Evolutionary conservation across 2,797 vertebrate species (phyloP).

Genomic region (Geotrypetes seraphini): DNA sequence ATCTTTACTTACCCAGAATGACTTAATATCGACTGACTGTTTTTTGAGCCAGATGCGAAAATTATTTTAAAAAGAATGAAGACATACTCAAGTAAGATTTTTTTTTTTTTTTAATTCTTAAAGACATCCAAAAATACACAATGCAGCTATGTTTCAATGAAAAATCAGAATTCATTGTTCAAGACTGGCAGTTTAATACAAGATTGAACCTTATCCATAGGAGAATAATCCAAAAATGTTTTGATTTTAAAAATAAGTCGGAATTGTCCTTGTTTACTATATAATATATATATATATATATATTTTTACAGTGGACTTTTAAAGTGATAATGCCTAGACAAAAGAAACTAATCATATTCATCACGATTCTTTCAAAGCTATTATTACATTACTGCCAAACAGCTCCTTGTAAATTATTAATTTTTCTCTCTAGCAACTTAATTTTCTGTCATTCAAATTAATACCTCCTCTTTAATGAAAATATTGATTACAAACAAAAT

Average conservation of each 20-base stretch:
- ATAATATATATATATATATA: constrained; percentile 51
- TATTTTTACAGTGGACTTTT: constrained; percentile 44
- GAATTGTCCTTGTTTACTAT: constrained; percentile 58
- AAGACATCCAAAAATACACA: constrained; percentile 35
- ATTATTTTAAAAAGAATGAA: constrained; percentile 58
- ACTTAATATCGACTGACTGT: constrained; percentile 1
- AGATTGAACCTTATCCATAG: constrained; percentile 45
- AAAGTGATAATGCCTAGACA: constrained; percentile 49
- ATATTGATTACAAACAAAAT: constrained; percentile 38
- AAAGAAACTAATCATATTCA: constrained; percentile 51
- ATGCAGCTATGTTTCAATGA: constrained; percentile 45
- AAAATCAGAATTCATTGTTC: constrained; percentile 24
- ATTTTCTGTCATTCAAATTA: constrained; percentile 81
- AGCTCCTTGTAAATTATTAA: constrained; percentile 82
- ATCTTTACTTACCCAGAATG: constrained; percentile 1
- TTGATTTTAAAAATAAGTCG: constrained; percentile 52
- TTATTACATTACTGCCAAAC: constrained; percentile 82
- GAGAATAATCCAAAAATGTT: constrained; percentile 56
- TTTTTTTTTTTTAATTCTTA: constrained; percentile 70
- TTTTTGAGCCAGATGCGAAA: constrained; percentile 40
- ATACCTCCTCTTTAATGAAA: constrained; percentile 69
- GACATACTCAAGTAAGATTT: constrained; percentile 84
- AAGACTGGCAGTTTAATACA: constrained; percentile 50
- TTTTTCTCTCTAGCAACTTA: constrained; percentile 74
- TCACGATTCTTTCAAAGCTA: constrained; percentile 65